Percentiles rank a stretch among this genome's conserved stretches.
Evolutionary conservation across 2,113 vertebrate genomes (phyloP).

Genomic region (Phyllostomus discolor): DNA sequence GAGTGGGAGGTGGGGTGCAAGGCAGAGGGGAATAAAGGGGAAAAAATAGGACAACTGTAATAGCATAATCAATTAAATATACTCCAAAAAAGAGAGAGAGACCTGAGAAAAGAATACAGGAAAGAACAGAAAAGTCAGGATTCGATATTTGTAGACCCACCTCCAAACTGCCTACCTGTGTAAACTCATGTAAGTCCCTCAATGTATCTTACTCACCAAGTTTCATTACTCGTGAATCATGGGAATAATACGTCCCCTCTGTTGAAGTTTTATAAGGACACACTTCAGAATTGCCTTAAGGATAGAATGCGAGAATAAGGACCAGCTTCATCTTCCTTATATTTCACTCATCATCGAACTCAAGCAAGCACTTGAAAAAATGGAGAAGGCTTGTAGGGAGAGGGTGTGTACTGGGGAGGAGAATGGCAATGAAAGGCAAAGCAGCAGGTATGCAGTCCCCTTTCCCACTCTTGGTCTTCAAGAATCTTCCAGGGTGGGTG

Average conservation of each 20-base stretch:
- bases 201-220: background rate
- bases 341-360: background rate
- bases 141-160: background rate
- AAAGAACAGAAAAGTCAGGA: background rate
- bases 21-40: no score
- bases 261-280: background rate
- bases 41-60: no score
- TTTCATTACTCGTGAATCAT: background rate
- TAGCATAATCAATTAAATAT: no score
- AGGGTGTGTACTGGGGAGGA: background rate
- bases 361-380: background rate
- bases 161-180: background rate
- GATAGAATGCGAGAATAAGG: background rate
- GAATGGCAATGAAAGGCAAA: background rate
- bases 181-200: background rate
- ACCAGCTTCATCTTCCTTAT: background rate
- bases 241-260: background rate
- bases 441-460: background rate
- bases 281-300: background rate
- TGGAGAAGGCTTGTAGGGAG: accelerated
- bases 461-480: background rate
- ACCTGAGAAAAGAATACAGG: background rate
- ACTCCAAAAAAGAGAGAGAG: background rate
- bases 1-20: no score
- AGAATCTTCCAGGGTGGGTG: background rate